Conservation (phyloP, 1,140 invertebrate genomes). For the Neodiprion pinetum region DNA sequence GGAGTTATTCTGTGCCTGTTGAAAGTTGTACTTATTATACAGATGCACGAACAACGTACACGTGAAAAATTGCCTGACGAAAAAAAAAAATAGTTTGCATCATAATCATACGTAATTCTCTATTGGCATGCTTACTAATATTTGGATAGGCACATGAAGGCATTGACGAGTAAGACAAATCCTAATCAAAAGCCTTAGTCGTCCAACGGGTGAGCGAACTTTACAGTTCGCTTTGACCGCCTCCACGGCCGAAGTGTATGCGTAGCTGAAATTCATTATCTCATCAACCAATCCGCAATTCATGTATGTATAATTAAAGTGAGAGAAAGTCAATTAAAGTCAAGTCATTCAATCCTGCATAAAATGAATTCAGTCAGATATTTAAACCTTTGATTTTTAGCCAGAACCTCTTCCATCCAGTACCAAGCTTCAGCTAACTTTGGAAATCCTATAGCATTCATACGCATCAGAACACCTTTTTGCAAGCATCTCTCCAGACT, state of each 20-base stretch:
- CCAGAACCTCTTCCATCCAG: conserved; percentile 59
- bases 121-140: conserved; percentile 55
- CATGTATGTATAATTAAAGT: conserved; percentile 3
- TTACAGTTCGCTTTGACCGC: conserved; percentile 54
- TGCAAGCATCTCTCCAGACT: conserved; percentile 63
- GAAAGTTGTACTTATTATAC: conserved; percentile 12
- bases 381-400: conserved; percentile 45
- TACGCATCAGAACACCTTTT: conserved; percentile 50
- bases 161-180: conserved; percentile 64
- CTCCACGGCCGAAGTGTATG: conserved; percentile 57
- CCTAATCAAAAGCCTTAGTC: conserved; percentile 65
- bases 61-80: conserved; percentile 36
- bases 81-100: conserved; percentile 22
- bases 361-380: conserved; percentile 4
- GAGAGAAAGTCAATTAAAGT: neutral
- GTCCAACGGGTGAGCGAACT: conserved; percentile 59
- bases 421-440: conserved; percentile 58
- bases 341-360: neutral
- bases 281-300: neutral
- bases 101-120: conserved; percentile 2
- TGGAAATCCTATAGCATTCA: conserved; percentile 50
- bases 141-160: conserved; percentile 64
- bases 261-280: conserved; percentile 32
- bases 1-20: conserved; percentile 38
- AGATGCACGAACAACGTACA: conserved; percentile 24